Conservation (phyloP, 2,888 invertebrate species). For the Papilio gigon region DNA sequence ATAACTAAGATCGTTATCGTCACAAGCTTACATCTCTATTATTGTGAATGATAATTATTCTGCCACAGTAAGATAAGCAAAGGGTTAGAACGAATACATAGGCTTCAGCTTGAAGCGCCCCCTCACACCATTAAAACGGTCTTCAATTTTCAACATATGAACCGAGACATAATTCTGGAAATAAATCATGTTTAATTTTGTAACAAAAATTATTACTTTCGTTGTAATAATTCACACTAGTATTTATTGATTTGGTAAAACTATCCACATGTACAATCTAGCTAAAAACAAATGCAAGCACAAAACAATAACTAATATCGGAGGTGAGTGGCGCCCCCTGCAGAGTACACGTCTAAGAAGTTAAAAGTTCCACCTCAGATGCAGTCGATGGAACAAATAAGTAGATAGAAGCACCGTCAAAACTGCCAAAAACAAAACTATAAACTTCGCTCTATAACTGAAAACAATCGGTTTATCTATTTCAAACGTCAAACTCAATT, state of each 20-base stretch:
- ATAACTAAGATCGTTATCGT: constrained; percentile 62
- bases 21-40: constrained; percentile 54
- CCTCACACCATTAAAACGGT: too few relatives aligned
- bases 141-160: too few relatives aligned
- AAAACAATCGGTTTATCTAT: constrained; percentile 79
- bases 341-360: constrained; percentile 72
- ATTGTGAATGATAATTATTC: constrained; percentile 50
- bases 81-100: background rate
- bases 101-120: too few relatives aligned
- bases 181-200: too few relatives aligned
- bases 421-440: constrained; percentile 84
- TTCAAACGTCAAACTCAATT: constrained; percentile 79
- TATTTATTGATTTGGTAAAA: too few relatives aligned
- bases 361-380: constrained; percentile 77
- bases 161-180: too few relatives aligned
- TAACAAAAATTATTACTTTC: too few relatives aligned
- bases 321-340: constrained; percentile 69
- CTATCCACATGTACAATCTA: background rate
- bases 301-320: constrained; percentile 63
- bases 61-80: background rate
- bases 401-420: constrained; percentile 79
- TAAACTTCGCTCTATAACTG: constrained; percentile 80
- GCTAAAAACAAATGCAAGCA: constrained; percentile 48
- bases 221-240: too few relatives aligned
- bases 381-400: constrained; percentile 79